Base-by-base conservation (phyloP, 1,140 invertebrate species). In the Lucilia sericata region DNA sequence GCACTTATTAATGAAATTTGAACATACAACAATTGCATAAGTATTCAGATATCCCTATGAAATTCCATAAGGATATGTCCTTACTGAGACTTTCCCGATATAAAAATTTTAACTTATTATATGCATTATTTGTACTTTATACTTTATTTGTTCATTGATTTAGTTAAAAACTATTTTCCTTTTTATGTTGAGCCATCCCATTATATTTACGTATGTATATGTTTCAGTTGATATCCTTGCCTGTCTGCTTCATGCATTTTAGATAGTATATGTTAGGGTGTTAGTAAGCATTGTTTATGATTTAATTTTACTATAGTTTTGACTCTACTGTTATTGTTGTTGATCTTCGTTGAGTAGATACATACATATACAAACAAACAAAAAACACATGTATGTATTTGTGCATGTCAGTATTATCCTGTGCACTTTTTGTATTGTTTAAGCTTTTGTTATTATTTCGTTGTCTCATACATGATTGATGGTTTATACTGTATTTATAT, bases 381-480 rank as follows among this genome's bases (percentile, higher is more conserved):
- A 17, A 21, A 70, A 17, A 19, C n/a, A 70, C 19, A 70, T 4
- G 19, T 8, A 70, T 21, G 60, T 70, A 70, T 70, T 10, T 42
- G 42, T 42, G 8, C 10, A 70, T 70, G 8, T 70, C 17, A 19
- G 60, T 21, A 70, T 70, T 70, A 70, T 21, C 60, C 19, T 70
- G 60, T 70, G 60, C 19, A 21, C 13, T 70, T 19, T 70, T 19
- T 70, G 60, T 21, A 21, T 21, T 21, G 17, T 70, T 70, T 21
- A 70, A 70, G 60, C 60, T 70, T 70, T 70, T 70, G 60, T 25
- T 70, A 70, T 19, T 70, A 21, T 70, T 70, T 19, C 19, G 60
- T 70, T 70, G 60, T 70, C 60, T 70, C 19, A 70, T 70, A 21
- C 17, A 70, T 70, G 60, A 70, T 70, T 70, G 60, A 70, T 70